These are phyloP conservation scores for Lobophora halterata DNA, from an alignment of 2,888 invertebrate species.

Conservation along the genomic window DNA sequence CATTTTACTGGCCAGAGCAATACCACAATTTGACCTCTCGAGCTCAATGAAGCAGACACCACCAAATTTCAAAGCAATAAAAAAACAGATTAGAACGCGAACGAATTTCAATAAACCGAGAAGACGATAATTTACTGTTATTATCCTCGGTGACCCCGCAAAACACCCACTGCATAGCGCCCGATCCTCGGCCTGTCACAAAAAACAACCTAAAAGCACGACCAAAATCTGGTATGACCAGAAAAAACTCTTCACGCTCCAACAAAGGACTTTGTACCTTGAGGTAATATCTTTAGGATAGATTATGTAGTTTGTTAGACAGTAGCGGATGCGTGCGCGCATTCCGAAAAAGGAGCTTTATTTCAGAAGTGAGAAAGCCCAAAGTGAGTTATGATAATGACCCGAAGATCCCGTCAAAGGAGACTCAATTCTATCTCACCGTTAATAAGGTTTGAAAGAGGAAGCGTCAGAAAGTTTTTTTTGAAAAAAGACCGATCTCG, in stretches of 20 bases:
- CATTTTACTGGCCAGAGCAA: constrained; percentile 1
- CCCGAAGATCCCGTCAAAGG: constrained; percentile 29
- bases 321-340: constrained; percentile 43
- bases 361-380: constrained; percentile 76
- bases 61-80: constrained; percentile 27
- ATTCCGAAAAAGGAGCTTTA: constrained; percentile 75
- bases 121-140: constrained; percentile 79
- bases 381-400: constrained; percentile 75
- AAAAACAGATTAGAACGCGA: constrained; percentile 66
- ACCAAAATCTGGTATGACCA: constrained; percentile 73
- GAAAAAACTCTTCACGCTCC: constrained; percentile 48
- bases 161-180: constrained; percentile 74
- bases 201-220: constrained; percentile 67
- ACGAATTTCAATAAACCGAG: constrained; percentile 75
- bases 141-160: constrained; percentile 79
- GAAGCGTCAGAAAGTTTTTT: constrained; percentile 41
- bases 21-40: constrained; percentile 15
- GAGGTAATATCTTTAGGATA: constrained; percentile 33
- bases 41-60: constrained; percentile 17
- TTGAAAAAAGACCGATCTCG: constrained; percentile 73
- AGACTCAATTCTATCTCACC: constrained; percentile 39
- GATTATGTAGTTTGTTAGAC: constrained; percentile 31
- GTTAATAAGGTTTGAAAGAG: constrained; percentile 41
- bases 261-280: constrained; percentile 46
- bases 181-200: constrained; percentile 65